Evolutionary conservation across 2,797 vertebrate species (phyloP).

Genomic region (Syngnathus acus): DNA sequence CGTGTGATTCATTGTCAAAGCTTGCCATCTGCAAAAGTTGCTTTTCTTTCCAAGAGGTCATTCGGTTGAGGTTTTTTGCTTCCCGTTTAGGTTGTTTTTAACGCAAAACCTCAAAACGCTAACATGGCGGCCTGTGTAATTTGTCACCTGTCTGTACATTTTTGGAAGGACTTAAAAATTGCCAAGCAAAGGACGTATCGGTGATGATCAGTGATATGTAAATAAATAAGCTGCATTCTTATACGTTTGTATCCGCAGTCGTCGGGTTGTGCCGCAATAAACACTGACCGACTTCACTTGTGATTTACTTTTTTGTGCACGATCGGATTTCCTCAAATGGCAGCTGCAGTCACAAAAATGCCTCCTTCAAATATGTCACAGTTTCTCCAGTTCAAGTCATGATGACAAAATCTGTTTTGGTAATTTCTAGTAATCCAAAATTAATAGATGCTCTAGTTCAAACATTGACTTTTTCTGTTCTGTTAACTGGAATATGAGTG

Average conservation of each 20-base stretch:
- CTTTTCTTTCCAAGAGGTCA: neutral
- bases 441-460: too few species aligned
- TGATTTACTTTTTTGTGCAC: neutral
- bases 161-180: neutral
- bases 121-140: neutral
- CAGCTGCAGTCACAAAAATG: neutral
- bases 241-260: constrained; percentile 56
- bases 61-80: neutral
- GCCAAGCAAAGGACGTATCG: neutral
- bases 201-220: constrained; percentile 64
- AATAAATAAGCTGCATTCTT: constrained; percentile 74
- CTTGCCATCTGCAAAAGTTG: neutral
- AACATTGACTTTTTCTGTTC: too few species aligned
- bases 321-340: neutral
- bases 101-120: neutral
- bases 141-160: neutral
- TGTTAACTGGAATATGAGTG: too few species aligned
- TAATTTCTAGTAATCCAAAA: too few species aligned
- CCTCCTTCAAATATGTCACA: neutral
- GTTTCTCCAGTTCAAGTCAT: too few species aligned
- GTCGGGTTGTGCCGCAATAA: constrained; percentile 57
- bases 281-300: constrained; percentile 41
- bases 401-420: too few species aligned
- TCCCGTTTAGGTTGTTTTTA: neutral
- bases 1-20: neutral